Base-by-base conservation (phyloP, 2,113 vertebrate species). In the Lutjanus erythropterus region DNA sequence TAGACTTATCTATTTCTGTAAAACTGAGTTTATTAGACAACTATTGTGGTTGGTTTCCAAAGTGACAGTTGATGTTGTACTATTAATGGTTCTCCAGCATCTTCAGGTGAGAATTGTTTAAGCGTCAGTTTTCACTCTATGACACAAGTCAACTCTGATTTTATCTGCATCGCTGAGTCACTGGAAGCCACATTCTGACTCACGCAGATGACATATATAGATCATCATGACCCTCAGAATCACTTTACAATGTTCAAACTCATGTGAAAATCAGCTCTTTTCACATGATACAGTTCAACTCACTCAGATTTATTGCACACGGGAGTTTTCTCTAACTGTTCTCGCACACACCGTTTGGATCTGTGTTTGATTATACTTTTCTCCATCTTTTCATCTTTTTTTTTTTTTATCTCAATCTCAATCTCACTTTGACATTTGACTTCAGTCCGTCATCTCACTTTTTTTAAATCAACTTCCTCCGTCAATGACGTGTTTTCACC, bases 81-180 rank as follows among this genome's bases (percentile, higher is more conserved):
- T 74, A 67, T 86, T 83, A 46, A 41, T 71, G 77, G 47, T 42
- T 62, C 7, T 46, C n/a, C 23, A 60, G 25, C 19, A 1, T 80
- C 67, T 70, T 77, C 68, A 71, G 35, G 75, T 86, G 75, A 72
- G 46, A 79, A 14, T 16, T 42, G 37, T 37, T 37, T 9, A 37
- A 7, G 35, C 35, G n/a, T n/a, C n/a, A 39, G 37, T n/a, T 10
- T 15, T 6, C 1, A 46, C 16, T 21, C 18, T 42, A 44, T 5
- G 7, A n/a, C n/a, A n/a, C 52, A 25, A 31, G 47, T 42, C 46
- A 59, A 49, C 70, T 71, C 55, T 78, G 65, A 42, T 75, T 71
- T 55, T 66, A 73, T 71, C 80, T 78, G 60, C 64, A 33, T 12
- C 27, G 23, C 31, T 58, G 75, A 50, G 29, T 12, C 27, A 29